These are phyloP conservation scores for Lymantria monacha DNA, from an alignment of 2,888 invertebrate species.

Conservation along the genomic window DNA sequence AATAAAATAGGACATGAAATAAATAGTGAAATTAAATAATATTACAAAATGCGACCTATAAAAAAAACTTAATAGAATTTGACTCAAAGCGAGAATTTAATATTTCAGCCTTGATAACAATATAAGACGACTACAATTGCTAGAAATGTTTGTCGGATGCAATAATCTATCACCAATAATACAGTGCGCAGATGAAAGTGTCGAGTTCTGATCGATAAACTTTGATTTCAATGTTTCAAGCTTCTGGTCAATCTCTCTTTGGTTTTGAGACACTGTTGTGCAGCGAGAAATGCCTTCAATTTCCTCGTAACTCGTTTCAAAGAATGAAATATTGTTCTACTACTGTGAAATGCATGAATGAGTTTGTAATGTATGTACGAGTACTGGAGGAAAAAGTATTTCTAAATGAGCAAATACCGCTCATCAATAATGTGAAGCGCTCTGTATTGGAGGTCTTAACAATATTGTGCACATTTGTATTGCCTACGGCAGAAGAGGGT, in stretches of 20 bases:
- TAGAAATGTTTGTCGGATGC: constrained; percentile 9
- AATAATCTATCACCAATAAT: constrained; percentile 18
- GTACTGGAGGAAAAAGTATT: neutral
- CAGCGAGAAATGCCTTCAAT: constrained; percentile 52
- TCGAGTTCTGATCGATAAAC: neutral
- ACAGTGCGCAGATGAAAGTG: constrained; percentile 17
- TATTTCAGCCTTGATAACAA: neutral
- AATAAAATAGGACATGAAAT: too few species aligned
- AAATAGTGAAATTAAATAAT: too few species aligned
- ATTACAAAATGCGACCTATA: too few species aligned
- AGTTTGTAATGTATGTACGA: constrained; percentile 31
- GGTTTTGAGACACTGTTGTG: too few species aligned
- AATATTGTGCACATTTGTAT: neutral
- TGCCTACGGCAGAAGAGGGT: neutral
- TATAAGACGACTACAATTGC: neutral
- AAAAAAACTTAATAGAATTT: neutral
- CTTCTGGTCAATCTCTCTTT: neutral
- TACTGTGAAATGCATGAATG: constrained; percentile 32
- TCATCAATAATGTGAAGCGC: neutral
- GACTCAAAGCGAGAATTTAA: neutral
- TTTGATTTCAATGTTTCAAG: neutral
- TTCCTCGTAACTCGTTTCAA: constrained; percentile 39
- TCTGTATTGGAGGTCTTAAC: neutral
- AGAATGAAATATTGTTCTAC: constrained; percentile 64
- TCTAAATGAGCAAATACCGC: neutral